A percentile compares a stretch with the other conserved stretches of the same genome.
phyloP scores from a whole-genome alignment of 2,888 invertebrate genomes.

The Drosophila infuscata region DNA sequence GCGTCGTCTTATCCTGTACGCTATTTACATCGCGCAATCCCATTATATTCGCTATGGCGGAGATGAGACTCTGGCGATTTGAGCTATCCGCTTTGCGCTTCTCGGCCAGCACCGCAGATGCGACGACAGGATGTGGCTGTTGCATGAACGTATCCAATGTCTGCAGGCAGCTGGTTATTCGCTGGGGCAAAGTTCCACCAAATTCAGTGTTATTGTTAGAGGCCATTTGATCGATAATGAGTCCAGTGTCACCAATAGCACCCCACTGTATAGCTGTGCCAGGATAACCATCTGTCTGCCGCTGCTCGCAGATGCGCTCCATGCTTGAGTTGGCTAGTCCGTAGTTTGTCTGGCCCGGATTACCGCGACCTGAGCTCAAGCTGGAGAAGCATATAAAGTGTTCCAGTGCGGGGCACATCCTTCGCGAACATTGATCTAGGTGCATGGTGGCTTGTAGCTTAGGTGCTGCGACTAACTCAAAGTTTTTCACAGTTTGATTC shows the following conservation, averaged over 20 bases:
- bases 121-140: conserved; percentile 92
- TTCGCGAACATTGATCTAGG: conserved; percentile 92
- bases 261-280: conserved; percentile 99
- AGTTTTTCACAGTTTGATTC: conserved; percentile 92
- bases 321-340: conserved; percentile 98
- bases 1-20: conserved; percentile 90
- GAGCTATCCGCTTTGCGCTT: conserved; percentile 88
- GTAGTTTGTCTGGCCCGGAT: conserved; percentile 98
- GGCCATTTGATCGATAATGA: conserved; percentile 95
- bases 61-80: conserved; percentile 88
- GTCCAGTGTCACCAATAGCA: conserved; percentile 98
- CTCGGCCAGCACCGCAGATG: conserved; percentile 95
- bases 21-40: conserved; percentile 94
- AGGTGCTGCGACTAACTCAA: conserved; percentile 91
- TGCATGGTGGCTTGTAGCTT: conserved; percentile 94
- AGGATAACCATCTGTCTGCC: conserved; percentile 93
- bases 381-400: conserved; percentile 99
- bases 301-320: conserved; percentile 96
- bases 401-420: conserved; percentile 91
- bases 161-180: conserved; percentile 95
- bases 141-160: conserved; percentile 96
- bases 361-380: conserved; percentile 97
- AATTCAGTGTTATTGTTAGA: conserved; percentile 93
- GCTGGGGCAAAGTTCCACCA: conserved; percentile 98
- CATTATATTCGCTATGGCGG: conserved; percentile 94